These are phyloP conservation scores for Cirrhinus mrigala DNA, from an alignment of 2,797 vertebrate genomes.

Conservation along the genomic window DNA sequence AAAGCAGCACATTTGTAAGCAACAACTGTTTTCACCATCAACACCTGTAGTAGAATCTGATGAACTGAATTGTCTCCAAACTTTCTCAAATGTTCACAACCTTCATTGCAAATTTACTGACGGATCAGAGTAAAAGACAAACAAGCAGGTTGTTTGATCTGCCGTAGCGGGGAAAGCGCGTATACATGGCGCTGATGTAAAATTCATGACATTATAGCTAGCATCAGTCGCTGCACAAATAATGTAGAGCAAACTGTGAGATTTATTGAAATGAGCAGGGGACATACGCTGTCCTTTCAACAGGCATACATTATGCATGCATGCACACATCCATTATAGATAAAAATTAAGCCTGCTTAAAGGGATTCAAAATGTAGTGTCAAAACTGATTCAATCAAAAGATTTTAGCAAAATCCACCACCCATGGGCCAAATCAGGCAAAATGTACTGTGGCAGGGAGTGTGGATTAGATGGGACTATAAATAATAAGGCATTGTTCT, in stretches of 20 bases:
- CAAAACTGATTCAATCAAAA: conserved; percentile 74
- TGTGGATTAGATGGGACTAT: conserved; percentile 64
- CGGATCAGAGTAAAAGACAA: background rate
- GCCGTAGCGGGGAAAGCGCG: background rate
- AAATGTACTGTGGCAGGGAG: conserved; percentile 72
- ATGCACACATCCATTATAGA: conserved; percentile 46
- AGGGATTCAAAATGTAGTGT: conserved; percentile 75
- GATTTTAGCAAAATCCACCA: conserved; percentile 64
- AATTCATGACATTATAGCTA: conserved; percentile 31
- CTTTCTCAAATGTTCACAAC: background rate
- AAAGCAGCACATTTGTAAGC: background rate
- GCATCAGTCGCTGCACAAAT: conserved; percentile 16
- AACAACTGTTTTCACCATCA: background rate
- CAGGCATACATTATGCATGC: conserved; percentile 53
- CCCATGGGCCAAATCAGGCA: conserved; percentile 68
- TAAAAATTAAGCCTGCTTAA: conserved; percentile 63
- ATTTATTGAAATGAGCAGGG: conserved; percentile 54
- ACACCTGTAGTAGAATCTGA: background rate
- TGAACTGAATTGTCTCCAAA: background rate
- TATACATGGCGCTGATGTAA: background rate
- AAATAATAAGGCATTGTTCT: conserved; percentile 68
- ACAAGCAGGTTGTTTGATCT: background rate
- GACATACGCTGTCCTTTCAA: conserved; percentile 67
- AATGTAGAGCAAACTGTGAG: conserved; percentile 19
- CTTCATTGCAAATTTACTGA: background rate